phyloP scores from a whole-genome alignment of 2,797 vertebrate species.

The Diplodus sargus region DNA sequence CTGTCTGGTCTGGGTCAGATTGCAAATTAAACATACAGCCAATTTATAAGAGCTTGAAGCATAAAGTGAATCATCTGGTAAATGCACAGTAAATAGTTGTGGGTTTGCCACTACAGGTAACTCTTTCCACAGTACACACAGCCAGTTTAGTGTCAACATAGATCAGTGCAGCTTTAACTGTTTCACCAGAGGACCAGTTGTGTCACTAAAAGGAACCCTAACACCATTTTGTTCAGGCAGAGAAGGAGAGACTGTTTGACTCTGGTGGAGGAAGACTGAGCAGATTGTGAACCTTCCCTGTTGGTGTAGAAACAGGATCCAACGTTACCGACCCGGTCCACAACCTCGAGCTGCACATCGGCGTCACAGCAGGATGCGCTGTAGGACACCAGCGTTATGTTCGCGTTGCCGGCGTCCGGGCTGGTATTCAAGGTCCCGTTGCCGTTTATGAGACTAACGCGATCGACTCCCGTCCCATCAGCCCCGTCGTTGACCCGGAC shows the following conservation, averaged over 20 bases:
- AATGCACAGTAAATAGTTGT: too few species aligned
- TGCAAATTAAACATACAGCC: too few species aligned
- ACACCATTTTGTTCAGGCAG: neutral
- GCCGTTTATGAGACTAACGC: constrained; percentile 45
- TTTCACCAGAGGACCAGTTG: constrained; percentile 1
- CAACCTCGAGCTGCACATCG: constrained; percentile 49
- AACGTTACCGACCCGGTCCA: constrained; percentile 64
- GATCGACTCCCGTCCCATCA: constrained; percentile 48
- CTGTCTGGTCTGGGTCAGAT: too few species aligned
- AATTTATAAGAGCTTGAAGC: too few species aligned
- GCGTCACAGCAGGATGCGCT: constrained; percentile 61
- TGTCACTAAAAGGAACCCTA: constrained; percentile 27
- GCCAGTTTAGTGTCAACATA: neutral
- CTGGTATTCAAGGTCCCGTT: constrained; percentile 64
- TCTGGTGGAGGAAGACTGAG: constrained; percentile 31
- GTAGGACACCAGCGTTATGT: constrained; percentile 56
- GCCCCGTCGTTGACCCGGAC: constrained; percentile 53
- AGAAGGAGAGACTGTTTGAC: constrained; percentile 2
- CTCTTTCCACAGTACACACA: neutral
- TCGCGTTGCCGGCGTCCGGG: neutral
- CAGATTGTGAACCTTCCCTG: neutral
- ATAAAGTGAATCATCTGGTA: too few species aligned
- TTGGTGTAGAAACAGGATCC: constrained; percentile 43
- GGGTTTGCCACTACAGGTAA: neutral
- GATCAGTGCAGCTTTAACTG: neutral